phyloP scores from a whole-genome alignment of 2,797 vertebrate genomes.

The Synaphobranchus kaupii region DNA sequence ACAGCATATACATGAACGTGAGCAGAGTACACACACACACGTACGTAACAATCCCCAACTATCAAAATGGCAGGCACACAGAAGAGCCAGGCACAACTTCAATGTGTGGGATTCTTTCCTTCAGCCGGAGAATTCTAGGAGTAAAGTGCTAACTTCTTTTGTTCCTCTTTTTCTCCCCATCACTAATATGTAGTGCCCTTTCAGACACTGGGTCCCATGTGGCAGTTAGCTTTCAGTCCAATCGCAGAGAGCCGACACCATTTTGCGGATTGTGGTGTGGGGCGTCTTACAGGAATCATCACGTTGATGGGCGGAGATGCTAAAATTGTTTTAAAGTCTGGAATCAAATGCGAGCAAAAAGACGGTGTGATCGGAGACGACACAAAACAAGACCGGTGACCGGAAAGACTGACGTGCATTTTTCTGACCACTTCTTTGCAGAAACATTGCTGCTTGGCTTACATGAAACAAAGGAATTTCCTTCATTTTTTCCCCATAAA shows the following conservation, averaged over 20 bases:
- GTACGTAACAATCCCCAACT: background rate
- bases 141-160: constrained; percentile 52
- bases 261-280: background rate
- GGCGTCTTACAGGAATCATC: background rate
- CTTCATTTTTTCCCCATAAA: constrained; percentile 38
- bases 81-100: constrained; percentile 42
- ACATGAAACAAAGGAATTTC: constrained; percentile 42
- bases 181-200: background rate
- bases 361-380: background rate
- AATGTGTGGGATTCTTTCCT: constrained; percentile 36
- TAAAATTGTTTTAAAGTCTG: background rate
- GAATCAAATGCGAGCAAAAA: background rate
- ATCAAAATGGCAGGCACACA: background rate
- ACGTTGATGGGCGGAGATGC: too few species aligned
- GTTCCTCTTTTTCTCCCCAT: background rate
- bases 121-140: constrained; percentile 37
- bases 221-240: background rate
- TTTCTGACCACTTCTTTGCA: constrained; percentile 49
- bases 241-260: background rate
- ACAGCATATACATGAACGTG: constrained; percentile 7
- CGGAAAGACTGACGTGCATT: constrained; percentile 58
- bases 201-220: background rate
- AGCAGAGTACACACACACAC: background rate
- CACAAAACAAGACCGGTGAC: constrained; percentile 31
- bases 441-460: constrained; percentile 49